Evolutionary conservation across 2,113 vertebrate genomes (phyloP), one percentile per base, ranked within the genome.

Genomic region (Lethenteron camtschaticum): DNA sequence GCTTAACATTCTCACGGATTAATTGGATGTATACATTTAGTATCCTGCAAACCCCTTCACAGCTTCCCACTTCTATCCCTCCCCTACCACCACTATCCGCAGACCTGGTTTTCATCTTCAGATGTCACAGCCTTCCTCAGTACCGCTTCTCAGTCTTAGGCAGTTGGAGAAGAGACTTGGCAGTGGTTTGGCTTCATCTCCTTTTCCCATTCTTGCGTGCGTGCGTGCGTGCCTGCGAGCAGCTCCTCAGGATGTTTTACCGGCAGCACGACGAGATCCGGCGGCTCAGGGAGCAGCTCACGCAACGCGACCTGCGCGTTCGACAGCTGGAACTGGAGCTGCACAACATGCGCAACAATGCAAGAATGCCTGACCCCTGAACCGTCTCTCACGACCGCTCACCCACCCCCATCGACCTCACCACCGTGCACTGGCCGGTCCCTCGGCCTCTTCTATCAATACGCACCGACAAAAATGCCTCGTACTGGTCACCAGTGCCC

Each of bases 161-260:
- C n/a, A 69, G 24, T 24, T 24, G 24, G 57, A 68, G 12, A 10
- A 12, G 41, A 3, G 57, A 24, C 9, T 24, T 11, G 41, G 41
- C 41, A 72, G 8, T 10, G 55, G 10, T 55, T 24, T 60, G 1
- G 55, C 18, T 24, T 16, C 14, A 60, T 2, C 14, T 2, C 6
- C 24, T 20, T 13, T 70, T 68, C 57, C 9, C 73, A 20, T 72
- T 72, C 72, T 13, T 57, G 70, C 74, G 60, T 72, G 70, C 74
- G 59, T 72, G n/a, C n/a, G n/a, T n/a, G 24, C 24, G 24, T 24
- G 41, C 4, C 6, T 41, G 41, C 41, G 41, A 41, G 6, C 74
- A 99, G 94, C 86, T 99, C 73, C 84, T 96, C 59, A 84, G 87
- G 75, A 86, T 96, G 90, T 96, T 96, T 79, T 96, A 94, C 81